A percentile compares a stretch with the other conserved stretches of the same genome.
Evolutionary conservation across 2,797 vertebrate species (phyloP).

Genomic region (Mallotus villosus): DNA sequence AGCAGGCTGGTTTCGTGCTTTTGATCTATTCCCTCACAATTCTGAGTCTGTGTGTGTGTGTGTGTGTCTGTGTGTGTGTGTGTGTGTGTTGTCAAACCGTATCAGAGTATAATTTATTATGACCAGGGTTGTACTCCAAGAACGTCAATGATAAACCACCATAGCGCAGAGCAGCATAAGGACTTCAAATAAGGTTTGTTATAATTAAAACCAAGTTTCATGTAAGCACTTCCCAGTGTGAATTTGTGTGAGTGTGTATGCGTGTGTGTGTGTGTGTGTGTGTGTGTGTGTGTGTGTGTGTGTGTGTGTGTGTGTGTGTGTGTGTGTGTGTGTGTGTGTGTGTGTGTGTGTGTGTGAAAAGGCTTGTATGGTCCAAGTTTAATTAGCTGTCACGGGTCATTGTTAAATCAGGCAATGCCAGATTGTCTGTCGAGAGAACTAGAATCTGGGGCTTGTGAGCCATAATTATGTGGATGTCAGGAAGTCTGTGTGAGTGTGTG

Average conservation of each 20-base stretch:
- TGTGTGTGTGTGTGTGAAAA: too few relatives aligned
- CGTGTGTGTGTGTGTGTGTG: too few relatives aligned
- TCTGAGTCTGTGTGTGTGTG: conserved; percentile 2
- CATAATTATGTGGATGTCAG: not conserved
- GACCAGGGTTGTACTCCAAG: not conserved
- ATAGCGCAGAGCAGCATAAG: too few relatives aligned
- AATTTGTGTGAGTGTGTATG: too few relatives aligned
- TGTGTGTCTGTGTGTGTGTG: not conserved
- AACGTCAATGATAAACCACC: not conserved
- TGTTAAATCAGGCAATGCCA: not conserved
- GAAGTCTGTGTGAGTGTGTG: conserved; percentile 6
- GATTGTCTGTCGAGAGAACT: not conserved
- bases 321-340: too few relatives aligned
- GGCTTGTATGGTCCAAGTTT: not conserved
- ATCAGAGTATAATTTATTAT: not conserved
- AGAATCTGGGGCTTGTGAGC: not conserved
- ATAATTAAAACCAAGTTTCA: too few relatives aligned
- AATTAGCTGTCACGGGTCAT: not conserved
- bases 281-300: too few relatives aligned
- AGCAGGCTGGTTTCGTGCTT: too few relatives aligned
- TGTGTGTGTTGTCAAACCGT: not conserved
- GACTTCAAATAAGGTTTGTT: too few relatives aligned
- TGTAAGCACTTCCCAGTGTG: too few relatives aligned
- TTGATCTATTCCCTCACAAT: not conserved
- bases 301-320: too few relatives aligned